Base-by-base conservation (phyloP, 2,797 vertebrate species). In the Gobio occitaniae region DNA sequence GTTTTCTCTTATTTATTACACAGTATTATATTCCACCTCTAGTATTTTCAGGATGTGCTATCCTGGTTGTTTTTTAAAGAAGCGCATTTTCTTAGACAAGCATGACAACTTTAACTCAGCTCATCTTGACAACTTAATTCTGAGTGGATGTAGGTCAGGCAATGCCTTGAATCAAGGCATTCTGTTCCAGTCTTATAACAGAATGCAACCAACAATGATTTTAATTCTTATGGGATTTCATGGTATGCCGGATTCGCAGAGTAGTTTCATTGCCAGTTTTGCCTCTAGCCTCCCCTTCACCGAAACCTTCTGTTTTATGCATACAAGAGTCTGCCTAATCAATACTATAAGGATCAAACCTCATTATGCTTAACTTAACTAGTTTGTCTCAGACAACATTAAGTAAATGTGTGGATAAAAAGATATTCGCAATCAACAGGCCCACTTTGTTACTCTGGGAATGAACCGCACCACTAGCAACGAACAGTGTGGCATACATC, bases 401-500 rank as follows among this genome's bases (percentile, higher is more conserved):
- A 77, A 59, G 19, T 44, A 56, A 77, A 77, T 59, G 38, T 1
- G 2, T 68, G 63, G 25, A 59, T 32, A 11, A 47, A 56, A 63
- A 68, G 4, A 68, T 63, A 48, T 54, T 56, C 25, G 3, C 50
- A 78, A 17, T 59, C 17, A 69, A 48, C 36, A 70, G 17, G 12
- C 38, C 21, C 50, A 44, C 29, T 56, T 59, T 12, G 29, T 16
- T 63, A 32, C 68, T 61, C 16, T 29, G 38, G 68, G 10, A 82
- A 13, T 44, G 25, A 72, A 25, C 38, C 8, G 5, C 6, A 59
- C 38, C 48, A 25, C 72, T 41, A 41, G 21, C 41, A 38, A 44
- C 5, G 21, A 83, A 10, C 61, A 65, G 52, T 63, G 69, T 72
- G 48, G 44, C 44, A 48, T 68, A 79, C 59, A 80, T 66, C 78